These are phyloP conservation scores for Erinaceus europaeus DNA, from an alignment of 2,113 vertebrate genomes.

Conservation along the genomic window DNA sequence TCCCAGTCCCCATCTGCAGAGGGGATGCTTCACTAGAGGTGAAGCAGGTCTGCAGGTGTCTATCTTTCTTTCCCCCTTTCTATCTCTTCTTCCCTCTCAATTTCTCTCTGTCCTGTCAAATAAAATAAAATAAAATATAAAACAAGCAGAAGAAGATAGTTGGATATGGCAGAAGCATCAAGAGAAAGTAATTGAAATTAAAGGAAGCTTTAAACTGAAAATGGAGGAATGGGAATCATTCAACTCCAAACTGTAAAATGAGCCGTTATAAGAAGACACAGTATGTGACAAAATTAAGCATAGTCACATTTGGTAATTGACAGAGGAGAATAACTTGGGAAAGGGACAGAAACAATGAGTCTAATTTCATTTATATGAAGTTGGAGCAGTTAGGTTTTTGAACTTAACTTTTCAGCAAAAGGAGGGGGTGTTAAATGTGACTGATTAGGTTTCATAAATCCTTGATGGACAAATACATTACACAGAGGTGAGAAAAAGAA, in stretches of 20 bases:
- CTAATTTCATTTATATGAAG: neutral
- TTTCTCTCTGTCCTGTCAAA: too few species aligned
- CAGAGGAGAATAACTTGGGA: constrained; percentile 22
- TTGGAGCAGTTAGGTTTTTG: constrained; percentile 19
- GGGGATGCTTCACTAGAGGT: too few species aligned
- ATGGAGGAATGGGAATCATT: neutral
- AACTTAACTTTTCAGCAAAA: constrained; percentile 27
- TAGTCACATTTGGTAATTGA: neutral
- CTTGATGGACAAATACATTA: neutral
- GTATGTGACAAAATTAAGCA: constrained; percentile 24
- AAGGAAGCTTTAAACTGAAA: constrained; percentile 28
- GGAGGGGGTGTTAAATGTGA: neutral
- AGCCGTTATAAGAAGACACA: neutral
- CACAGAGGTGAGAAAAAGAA: neutral
- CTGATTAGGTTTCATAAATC: neutral
- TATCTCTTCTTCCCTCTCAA: too few species aligned
- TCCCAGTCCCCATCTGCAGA: too few species aligned
- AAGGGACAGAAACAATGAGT: neutral
- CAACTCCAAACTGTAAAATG: neutral
- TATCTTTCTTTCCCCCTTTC: too few species aligned
- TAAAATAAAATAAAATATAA: too few species aligned
- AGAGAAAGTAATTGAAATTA: neutral
- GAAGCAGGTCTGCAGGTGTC: too few species aligned
- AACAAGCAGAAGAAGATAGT: neutral
- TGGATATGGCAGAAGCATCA: neutral